Conservation (phyloP, 2,888 invertebrate genomes). For the Eupithecia dodoneata region DNA sequence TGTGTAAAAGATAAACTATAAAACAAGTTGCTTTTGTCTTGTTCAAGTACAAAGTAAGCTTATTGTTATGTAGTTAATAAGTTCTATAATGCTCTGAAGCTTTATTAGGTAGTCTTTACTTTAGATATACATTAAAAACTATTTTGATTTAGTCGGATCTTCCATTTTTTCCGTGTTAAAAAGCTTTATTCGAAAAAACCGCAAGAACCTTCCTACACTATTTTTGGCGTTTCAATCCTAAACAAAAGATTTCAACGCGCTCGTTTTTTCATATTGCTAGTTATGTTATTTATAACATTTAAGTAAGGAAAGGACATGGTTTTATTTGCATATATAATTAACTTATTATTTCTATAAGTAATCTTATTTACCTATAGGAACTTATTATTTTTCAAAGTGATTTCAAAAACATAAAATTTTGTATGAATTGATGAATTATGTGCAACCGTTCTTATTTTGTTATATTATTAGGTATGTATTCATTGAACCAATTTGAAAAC, state of each 20-base stretch:
- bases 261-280: not conserved
- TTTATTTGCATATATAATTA: not conserved
- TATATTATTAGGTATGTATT: no score
- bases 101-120: not conserved
- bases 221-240: not conserved
- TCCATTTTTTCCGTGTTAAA: not conserved
- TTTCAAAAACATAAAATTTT: not conserved
- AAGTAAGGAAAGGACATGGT: not conserved
- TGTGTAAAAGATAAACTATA: conserved; percentile 7
- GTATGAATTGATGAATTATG: no score
- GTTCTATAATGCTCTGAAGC: not conserved
- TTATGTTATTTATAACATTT: not conserved
- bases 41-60: conserved; percentile 9
- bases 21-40: conserved; percentile 13
- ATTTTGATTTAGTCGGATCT: not conserved
- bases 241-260: conserved; percentile 13
- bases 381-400: not conserved
- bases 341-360: not conserved
- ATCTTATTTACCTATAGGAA: not conserved
- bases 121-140: not conserved
- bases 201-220: not conserved
- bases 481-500: not conserved
- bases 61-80: conserved; percentile 18
- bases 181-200: not conserved
- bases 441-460: no score